Evolutionary conservation across 2,888 invertebrate genomes (phyloP), one percentile per base, ranked within the genome.

Genomic region (Rhogogaster chlorosoma): DNA sequence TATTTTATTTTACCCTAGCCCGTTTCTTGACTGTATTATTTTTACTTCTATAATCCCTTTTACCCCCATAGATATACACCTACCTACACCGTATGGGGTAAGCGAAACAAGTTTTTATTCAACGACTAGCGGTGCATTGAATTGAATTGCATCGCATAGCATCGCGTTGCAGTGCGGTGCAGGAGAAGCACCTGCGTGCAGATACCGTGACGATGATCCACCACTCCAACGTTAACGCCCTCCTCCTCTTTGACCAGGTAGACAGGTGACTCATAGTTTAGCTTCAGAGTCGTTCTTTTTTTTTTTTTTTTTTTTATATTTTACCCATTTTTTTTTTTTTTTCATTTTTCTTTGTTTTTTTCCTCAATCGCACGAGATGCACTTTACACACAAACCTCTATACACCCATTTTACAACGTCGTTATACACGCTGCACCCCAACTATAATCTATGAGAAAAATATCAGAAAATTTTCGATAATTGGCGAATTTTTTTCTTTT

Each of bases 141-240:
- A 53, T 53, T 53, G 71, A 12, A 32, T 26, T n/a, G 22, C 71
- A 32, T 26, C 71, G n/a, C 38, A 18, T 71, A 18, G 61, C 61
- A 61, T 61, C 3, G 22, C 61, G 12, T 26, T 12, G 61, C 49
- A n/a, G 18, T n/a, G 53, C 57, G 10, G 5, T 1, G 78, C 42
- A 53, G 9, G 36, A 78, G 22, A 61, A 26, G 53, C 80, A 80
- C 80, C 80, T 80, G 80, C 64, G 80, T 80, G 57, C 80, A 64
- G 38, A 61, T 61, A 80, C 80, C 80, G 45, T 64, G 80, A 80
- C 80, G 80, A 80, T 80, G 80, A 80, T 57, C 80, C 80, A 61
- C 80, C 38, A 61, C 80, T 64, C 61, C 80, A 64, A 57, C 64
- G 15, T 67, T 42, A 73, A 73, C 71, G 38, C 71, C 71, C 42